These are phyloP conservation scores for Oreochromis grahami DNA, from an alignment of 2,797 vertebrate species.

Conservation along the genomic window DNA sequence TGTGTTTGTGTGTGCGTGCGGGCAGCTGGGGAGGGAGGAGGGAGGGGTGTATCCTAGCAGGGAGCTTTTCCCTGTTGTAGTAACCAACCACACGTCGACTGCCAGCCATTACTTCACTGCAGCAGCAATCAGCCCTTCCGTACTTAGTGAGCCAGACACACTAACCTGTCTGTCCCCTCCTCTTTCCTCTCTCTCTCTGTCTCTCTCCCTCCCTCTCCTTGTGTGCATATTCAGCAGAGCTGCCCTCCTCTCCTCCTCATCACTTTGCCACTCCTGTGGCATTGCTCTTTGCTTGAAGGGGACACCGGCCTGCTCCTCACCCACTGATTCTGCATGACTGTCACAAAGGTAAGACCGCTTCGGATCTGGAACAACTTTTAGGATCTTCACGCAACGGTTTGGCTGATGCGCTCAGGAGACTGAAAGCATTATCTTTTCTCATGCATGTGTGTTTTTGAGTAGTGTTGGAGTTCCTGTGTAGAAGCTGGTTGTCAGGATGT, in stretches of 20 bases:
- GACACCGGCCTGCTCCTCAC: conserved; percentile 72
- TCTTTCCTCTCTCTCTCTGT: conserved; percentile 38
- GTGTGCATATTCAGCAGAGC: conserved; percentile 59
- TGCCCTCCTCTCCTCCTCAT: conserved; percentile 64
- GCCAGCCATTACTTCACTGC: conserved; percentile 76
- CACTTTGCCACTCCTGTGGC: conserved; percentile 66
- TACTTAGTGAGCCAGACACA: conserved; percentile 65
- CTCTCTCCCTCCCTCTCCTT: neutral
- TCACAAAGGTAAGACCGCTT: conserved; percentile 86
- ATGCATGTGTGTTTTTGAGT: neutral
- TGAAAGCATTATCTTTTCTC: neutral
- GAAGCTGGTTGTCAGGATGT: conserved; percentile 9
- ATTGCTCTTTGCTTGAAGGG: conserved; percentile 68
- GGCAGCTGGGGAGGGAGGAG: conserved; percentile 25
- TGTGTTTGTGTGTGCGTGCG: conserved; percentile 1
- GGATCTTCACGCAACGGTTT: neutral
- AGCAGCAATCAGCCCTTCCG: conserved; percentile 63
- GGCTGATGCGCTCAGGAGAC: neutral
- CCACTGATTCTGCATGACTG: conserved; percentile 90
- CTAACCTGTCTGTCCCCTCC: conserved; percentile 68
- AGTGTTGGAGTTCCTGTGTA: conserved; percentile 5
- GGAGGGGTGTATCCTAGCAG: conserved; percentile 59
- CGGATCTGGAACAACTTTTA: conserved; percentile 9
- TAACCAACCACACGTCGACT: conserved; percentile 58
- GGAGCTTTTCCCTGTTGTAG: conserved; percentile 72